Evolutionary conservation across 2,888 invertebrate genomes (phyloP).

Genomic region (Cybosia mesomella): DNA sequence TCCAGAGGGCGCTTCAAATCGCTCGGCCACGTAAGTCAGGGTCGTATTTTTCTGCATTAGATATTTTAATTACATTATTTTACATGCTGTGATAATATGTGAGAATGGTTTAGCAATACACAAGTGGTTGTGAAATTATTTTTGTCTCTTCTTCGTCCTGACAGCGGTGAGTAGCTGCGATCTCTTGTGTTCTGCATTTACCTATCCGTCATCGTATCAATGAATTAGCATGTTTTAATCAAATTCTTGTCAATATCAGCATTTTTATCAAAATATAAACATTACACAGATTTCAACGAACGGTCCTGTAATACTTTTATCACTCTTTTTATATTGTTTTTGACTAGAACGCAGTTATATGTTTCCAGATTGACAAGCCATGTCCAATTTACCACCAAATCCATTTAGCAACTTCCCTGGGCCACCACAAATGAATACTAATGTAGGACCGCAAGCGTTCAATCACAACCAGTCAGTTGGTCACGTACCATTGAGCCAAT

Average conservation of each 20-base stretch:
- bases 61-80: conserved; percentile 74
- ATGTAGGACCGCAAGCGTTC: conserved; percentile 60
- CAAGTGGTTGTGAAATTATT: conserved; percentile 68
- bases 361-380: conserved; percentile 81
- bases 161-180: conserved; percentile 68
- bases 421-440: conserved; percentile 65
- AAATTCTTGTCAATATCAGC: conserved; percentile 68
- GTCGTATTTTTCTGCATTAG: conserved; percentile 81
- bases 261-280: conserved; percentile 71
- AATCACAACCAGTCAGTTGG: conserved; percentile 66
- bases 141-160: conserved; percentile 64
- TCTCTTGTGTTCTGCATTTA: conserved; percentile 53
- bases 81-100: conserved; percentile 73
- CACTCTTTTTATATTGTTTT: conserved; percentile 25
- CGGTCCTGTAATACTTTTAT: conserved; percentile 22
- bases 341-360: conserved; percentile 51
- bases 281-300: conserved; percentile 40
- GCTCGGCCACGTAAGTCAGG: conserved; percentile 87
- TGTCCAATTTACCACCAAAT: conserved; percentile 82
- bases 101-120: conserved; percentile 75
- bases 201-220: conserved; percentile 75
- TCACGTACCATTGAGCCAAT: conserved; percentile 69
- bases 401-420: conserved; percentile 72
- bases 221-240: conserved; percentile 83
- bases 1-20: conserved; percentile 83